Base-by-base conservation (phyloP, 1,140 invertebrate genomes). In the Aphelinus certus region DNA sequence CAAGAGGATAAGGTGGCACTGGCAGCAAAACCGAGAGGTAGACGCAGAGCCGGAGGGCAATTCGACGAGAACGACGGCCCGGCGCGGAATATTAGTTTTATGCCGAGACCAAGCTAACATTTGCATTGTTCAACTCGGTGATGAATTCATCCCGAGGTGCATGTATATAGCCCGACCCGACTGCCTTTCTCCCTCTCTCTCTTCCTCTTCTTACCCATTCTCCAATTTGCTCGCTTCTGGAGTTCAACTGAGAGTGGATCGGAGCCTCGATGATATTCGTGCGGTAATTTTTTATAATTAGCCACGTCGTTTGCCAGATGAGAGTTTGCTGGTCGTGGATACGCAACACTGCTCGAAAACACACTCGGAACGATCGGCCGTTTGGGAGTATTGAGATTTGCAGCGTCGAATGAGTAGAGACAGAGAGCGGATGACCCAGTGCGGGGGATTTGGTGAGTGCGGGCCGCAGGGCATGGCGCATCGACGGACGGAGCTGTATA, bases 91-190 rank as follows among this genome's bases (percentile, higher is more conserved):
- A 86, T 87, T 83, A 86, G 83, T 87, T 85, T 87, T 84, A 83
- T 83, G 82, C 83, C 80, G 83, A 83, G 81, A 84, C 81, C 26
- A 80, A 80, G 83, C 82, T 83, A 88, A 86, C 86, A 86, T 88
- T 88, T 87, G 84, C 86, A 87, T 87, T 87, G 84, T 88, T 87
- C 84, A 87, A 87, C 83, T 26, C 26, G 26, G 81, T 81, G 84
- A 88, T 86, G 84, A 84, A 87, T 87, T 87, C 84, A 85, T 86
- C 83, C 84, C 81, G 80, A 79, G 79, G 79, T 81, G 74, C 26
- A 48, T 65, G 51, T 62, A 58, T 26, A 26, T 26, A 26, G 26
- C 26, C 26, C 26, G 26, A 26, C 26, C 26, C 26, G 26, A n/a
- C 49, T 56, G 58, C 49, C 70, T 55, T 55, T 75, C 48, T 53